Evolutionary conservation across 2,113 vertebrate genomes (phyloP), one percentile per base, ranked within the genome.

Genomic region (Cyrtonyx montezumae): DNA sequence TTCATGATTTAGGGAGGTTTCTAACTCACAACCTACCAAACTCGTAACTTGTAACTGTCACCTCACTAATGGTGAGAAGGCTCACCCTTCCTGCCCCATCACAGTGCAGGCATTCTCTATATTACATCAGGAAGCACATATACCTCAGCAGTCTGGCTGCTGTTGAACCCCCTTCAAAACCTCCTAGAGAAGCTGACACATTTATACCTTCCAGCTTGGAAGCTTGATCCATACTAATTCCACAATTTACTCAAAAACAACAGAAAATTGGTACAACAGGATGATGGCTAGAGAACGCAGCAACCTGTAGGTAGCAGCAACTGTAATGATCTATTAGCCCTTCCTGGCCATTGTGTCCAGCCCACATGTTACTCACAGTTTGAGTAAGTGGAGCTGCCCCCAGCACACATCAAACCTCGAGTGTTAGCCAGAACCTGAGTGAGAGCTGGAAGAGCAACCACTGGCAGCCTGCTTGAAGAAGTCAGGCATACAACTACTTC

Each of bases 1-100:
- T 30, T 78, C 49, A 66, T 7, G 32, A 65, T 80, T 46, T 73
- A 37, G 26, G 51, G 14, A 69, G 5, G 7, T 65, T 61, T 77
- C 13, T 12, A 69, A 12, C 4, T 61, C 62, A 20, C 8, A 79
- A 68, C 1, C 49, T 55, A 45, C 30, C 28, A 55, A 34, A 42
- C 46, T 66, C 8, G 13, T 77, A 21, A 21, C 40, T 67, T 10
- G 8, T 13, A 66, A 43, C 11, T 34, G 4, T 48, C 69, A 48
- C 26, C 40, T 46, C 25, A 49, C 17, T 1, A 7, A 85, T 21
- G 4, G 28, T n/a, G 12, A 11, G 15, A 73, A 34, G 11, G 5
- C 8, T 73, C 34, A 23, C 22, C 30, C 8, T 65, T 55, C 25
- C 25, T 87, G 1, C 1, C 0, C 25, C 1, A 0, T 13, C 21